These are phyloP conservation scores for Hypsopygia costalis DNA, from an alignment of 2,888 invertebrate species.

Conservation along the genomic window DNA sequence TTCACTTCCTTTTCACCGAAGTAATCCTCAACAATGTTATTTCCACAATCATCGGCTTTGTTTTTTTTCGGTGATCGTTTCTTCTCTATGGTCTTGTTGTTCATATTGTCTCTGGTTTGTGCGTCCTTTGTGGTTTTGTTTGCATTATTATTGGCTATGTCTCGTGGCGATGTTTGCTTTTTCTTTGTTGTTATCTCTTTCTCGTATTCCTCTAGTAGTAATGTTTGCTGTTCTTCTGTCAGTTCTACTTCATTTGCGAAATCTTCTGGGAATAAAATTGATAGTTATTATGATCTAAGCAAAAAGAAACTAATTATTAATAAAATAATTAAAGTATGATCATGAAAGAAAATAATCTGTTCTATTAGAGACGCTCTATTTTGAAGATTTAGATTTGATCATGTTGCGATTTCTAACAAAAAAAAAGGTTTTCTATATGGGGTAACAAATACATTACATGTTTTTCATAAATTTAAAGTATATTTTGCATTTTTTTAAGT, in stretches of 20 bases:
- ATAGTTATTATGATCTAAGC: too few species aligned
- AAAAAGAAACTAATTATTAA: too few species aligned
- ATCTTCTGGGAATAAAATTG: conserved; percentile 78
- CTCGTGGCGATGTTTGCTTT: conserved; percentile 44
- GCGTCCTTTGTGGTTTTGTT: conserved; percentile 39
- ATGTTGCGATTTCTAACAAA: too few species aligned
- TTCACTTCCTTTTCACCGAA: conserved; percentile 69
- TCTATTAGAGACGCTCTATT: too few species aligned
- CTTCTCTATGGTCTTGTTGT: conserved; percentile 32
- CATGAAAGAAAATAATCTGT: too few species aligned
- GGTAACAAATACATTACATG: too few species aligned
- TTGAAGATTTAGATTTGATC: too few species aligned
- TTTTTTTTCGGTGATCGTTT: conserved; percentile 55
- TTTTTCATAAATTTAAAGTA: too few species aligned
- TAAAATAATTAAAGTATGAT: too few species aligned
- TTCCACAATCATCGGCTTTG: conserved; percentile 71
- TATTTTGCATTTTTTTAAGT: too few species aligned
- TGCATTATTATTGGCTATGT: conserved; percentile 56
- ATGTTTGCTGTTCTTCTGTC: conserved; percentile 85
- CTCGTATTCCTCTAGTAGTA: conserved; percentile 85
- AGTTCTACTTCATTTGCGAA: conserved; percentile 83
- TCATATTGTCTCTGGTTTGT: conserved; percentile 49
- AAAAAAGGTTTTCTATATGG: too few species aligned
- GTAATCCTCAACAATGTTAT: conserved; percentile 75
- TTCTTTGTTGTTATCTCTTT: conserved; percentile 79